Percentiles rank a stretch among this genome's conserved stretches.
Conservation (phyloP, 2,888 invertebrate species). For the Mamestra brassicae region DNA sequence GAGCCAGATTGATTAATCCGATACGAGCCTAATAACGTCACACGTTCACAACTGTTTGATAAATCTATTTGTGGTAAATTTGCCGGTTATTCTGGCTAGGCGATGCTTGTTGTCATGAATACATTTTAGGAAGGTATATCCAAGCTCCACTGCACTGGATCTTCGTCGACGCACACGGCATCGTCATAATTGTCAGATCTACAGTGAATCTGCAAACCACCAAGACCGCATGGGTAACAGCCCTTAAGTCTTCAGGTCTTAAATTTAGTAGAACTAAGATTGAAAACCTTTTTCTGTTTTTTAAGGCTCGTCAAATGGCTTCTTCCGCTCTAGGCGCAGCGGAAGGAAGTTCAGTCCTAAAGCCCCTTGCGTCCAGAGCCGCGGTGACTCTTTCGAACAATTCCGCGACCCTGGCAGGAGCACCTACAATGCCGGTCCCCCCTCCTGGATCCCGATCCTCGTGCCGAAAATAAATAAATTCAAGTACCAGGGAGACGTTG, state of each 20-base stretch:
- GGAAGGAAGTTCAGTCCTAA: too few species aligned
- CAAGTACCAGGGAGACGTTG: background rate
- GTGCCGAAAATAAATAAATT: background rate
- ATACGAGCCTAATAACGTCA: background rate
- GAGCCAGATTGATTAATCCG: slow-evolving; percentile 17
- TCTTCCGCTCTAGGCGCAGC: too few species aligned
- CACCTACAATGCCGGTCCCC: too few species aligned
- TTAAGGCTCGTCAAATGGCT: too few species aligned
- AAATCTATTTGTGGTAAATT: background rate
- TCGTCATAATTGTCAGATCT: background rate
- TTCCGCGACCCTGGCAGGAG: too few species aligned
- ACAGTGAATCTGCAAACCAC: background rate
- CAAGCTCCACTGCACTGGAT: background rate
- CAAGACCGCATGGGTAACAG: too few species aligned
- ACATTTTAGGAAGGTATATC: background rate
- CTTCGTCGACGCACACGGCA: background rate
- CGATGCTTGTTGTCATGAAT: background rate
- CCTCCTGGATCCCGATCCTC: too few species aligned
- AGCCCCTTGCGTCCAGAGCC: too few species aligned
- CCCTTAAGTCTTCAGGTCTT: too few species aligned
- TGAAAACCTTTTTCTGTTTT: too few species aligned
- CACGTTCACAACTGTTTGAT: background rate
- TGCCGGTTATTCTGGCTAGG: background rate
- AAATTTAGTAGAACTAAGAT: too few species aligned
- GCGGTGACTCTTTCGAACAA: too few species aligned